Conservation (phyloP, 2,888 invertebrate genomes). For the Leptopilina drosophilae region DNA sequence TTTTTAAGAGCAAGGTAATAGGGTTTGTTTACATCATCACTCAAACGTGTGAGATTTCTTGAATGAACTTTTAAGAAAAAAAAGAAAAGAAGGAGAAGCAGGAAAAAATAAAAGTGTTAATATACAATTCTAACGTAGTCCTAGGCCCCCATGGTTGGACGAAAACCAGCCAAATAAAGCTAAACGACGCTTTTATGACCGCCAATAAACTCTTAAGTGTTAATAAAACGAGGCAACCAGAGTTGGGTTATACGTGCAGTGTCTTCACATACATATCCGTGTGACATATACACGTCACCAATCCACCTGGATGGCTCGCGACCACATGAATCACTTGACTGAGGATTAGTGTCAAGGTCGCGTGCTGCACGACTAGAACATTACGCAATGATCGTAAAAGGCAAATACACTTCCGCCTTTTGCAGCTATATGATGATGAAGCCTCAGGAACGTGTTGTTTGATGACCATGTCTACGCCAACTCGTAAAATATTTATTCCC, state of each 20-base stretch:
- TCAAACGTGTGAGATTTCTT: constrained; percentile 46
- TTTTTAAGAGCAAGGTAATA: constrained; percentile 31
- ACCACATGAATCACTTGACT: constrained; percentile 59
- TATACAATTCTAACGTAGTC: constrained; percentile 51
- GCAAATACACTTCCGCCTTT: constrained; percentile 53
- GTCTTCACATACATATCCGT: constrained; percentile 50
- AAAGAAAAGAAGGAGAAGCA: constrained; percentile 17
- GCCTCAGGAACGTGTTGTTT: constrained; percentile 44
- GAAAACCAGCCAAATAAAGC: constrained; percentile 69
- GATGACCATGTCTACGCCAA: constrained; percentile 23
- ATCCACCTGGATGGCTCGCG: constrained; percentile 58
- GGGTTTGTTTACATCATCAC: constrained; percentile 42
- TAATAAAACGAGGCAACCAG: constrained; percentile 70
- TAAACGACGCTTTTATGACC: constrained; percentile 74
- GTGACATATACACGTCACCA: constrained; percentile 34
- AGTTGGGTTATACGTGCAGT: constrained; percentile 54
- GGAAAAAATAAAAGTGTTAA: constrained; percentile 40
- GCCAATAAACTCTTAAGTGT: constrained; percentile 77
- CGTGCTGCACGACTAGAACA: constrained; percentile 54
- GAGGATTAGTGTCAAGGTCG: constrained; percentile 75
- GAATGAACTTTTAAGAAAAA: constrained; percentile 44
- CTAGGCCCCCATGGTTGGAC: constrained; percentile 54
- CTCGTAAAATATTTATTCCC: constrained; percentile 40
- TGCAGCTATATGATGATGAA: constrained; percentile 46
- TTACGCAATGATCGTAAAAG: constrained; percentile 69